phyloP scores from a whole-genome alignment of 2,797 vertebrate genomes.

The Anguilla obscura region DNA sequence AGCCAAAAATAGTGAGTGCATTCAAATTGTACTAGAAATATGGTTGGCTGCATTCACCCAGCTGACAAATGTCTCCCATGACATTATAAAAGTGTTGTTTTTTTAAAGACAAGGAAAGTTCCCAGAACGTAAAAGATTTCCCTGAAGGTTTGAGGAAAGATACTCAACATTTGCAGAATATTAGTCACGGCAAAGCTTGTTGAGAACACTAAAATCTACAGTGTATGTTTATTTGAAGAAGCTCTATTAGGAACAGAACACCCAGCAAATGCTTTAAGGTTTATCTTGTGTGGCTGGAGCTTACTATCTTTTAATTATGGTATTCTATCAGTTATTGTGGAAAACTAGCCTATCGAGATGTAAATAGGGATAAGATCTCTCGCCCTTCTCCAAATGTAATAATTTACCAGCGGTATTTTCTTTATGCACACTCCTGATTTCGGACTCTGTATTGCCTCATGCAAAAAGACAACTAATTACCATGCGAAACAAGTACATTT shows the following conservation, averaged over 20 bases:
- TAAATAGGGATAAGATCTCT: too few relatives aligned
- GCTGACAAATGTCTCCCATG: neutral
- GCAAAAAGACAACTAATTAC: too few relatives aligned
- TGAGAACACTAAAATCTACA: neutral
- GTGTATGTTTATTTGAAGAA: neutral
- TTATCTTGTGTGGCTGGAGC: too few relatives aligned
- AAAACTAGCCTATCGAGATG: too few relatives aligned
- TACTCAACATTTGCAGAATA: neutral
- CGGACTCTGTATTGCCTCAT: too few relatives aligned
- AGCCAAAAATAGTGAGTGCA: neutral
- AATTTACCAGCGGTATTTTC: too few relatives aligned
- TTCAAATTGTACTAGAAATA: neutral
- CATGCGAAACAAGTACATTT: too few relatives aligned
- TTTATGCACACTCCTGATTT: too few relatives aligned
- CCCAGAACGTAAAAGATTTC: neutral
- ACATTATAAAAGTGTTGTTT: neutral
- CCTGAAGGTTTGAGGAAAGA: conserved; percentile 1
- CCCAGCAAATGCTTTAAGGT: too few relatives aligned
- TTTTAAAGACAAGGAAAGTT: neutral
- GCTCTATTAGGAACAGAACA: too few relatives aligned
- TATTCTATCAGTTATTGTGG: too few relatives aligned
- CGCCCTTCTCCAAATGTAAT: too few relatives aligned
- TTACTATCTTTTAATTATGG: neutral
- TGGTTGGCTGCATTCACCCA: neutral
- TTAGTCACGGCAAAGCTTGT: neutral